These are phyloP conservation scores for Calameuta pallipes DNA, from an alignment of 2,888 invertebrate species.

Conservation along the genomic window DNA sequence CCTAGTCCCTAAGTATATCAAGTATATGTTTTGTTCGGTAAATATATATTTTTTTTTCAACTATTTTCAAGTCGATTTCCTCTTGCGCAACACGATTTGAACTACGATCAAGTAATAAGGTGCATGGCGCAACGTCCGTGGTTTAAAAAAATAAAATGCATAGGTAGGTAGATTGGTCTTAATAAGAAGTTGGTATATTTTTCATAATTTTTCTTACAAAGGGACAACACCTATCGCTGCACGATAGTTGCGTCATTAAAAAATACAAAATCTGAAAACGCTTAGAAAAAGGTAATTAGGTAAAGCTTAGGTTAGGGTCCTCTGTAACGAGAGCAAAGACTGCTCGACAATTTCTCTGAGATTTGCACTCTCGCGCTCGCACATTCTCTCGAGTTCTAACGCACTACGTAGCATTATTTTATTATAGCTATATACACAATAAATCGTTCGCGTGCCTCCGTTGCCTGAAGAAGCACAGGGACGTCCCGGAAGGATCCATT, in stretches of 20 bases:
- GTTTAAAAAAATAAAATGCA: neutral
- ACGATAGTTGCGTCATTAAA: neutral
- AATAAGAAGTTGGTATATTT: conserved; percentile 23
- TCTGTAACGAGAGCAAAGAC: neutral
- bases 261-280: neutral
- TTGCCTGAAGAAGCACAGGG: neutral
- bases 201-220: conserved; percentile 21
- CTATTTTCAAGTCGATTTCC: neutral
- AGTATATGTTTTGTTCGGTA: neutral
- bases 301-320: neutral
- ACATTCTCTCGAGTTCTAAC: neutral
- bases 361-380: neutral
- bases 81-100: neutral
- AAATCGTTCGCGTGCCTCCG: neutral
- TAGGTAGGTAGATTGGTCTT: neutral
- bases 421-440: neutral
- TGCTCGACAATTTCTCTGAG: neutral
- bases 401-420: neutral
- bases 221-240: neutral
- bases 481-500: neutral
- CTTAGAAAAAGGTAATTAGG: neutral
- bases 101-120: neutral
- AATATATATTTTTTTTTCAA: neutral
- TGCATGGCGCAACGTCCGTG: neutral
- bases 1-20: neutral